phyloP scores from a whole-genome alignment of 2,888 invertebrate species.

The Apantesis nais region DNA sequence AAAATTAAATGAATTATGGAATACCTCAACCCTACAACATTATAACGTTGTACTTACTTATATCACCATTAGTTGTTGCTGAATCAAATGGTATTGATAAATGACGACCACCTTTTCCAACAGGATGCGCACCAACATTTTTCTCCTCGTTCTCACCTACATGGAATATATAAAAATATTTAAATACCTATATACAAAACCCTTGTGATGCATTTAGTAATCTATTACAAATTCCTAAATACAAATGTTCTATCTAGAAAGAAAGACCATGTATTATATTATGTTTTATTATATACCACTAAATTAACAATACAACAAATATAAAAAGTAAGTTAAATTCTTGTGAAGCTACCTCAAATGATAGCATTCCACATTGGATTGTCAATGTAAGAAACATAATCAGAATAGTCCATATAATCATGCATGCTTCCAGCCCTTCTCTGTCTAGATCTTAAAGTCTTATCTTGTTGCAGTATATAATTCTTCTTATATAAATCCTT shows the following conservation, averaged over 20 bases:
- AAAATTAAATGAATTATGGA: neutral
- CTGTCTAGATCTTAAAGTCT: conserved; percentile 31
- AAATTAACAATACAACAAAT: conserved; percentile 10
- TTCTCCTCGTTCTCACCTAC: conserved; percentile 74
- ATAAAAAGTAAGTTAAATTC: conserved; percentile 15
- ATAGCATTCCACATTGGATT: conserved; percentile 72
- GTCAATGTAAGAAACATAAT: conserved; percentile 71
- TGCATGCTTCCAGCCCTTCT: conserved; percentile 60
- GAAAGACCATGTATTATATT: neutral
- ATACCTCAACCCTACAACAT: conserved; percentile 7
- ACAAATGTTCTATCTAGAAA: neutral
- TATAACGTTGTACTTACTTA: conserved; percentile 68
- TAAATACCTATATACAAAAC: neutral
- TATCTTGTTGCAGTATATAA: conserved; percentile 52
- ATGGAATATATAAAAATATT: conserved; percentile 50
- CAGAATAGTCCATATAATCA: conserved; percentile 71
- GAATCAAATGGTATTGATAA: conserved; percentile 80
- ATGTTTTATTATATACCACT: neutral
- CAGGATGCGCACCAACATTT: conserved; percentile 64
- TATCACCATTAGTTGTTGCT: conserved; percentile 74
- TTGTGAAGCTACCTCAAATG: conserved; percentile 24
- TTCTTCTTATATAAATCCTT: conserved; percentile 61
- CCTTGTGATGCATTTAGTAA: neutral
- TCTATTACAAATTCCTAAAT: neutral
- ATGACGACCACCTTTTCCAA: conserved; percentile 75